Conservation (phyloP, 2,113 vertebrate genomes). For the Planiliza haematocheilus region DNA sequence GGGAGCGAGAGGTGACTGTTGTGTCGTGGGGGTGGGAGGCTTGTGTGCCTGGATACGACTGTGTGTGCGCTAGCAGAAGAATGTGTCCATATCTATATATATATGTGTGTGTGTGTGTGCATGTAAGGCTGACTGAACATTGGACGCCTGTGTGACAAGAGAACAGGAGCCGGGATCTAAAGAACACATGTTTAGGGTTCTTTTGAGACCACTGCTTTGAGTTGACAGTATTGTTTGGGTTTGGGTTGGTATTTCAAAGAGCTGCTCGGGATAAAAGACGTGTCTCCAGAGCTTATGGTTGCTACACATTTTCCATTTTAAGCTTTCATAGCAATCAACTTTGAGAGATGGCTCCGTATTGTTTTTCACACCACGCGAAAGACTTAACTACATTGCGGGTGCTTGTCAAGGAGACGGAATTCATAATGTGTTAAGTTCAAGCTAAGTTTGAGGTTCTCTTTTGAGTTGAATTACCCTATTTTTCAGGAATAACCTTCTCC, state of each 20-base stretch:
- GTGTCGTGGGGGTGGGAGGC: constrained; percentile 57
- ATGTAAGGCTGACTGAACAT: constrained; percentile 41
- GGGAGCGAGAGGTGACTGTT: constrained; percentile 69
- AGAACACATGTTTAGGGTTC: constrained; percentile 75
- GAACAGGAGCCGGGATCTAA: constrained; percentile 77
- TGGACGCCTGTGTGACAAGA: constrained; percentile 59
- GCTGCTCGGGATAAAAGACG: constrained; percentile 61
- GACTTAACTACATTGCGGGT: constrained; percentile 12
- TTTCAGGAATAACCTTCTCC: not conserved
- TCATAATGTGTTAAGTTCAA: constrained; percentile 6
- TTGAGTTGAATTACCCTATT: not conserved
- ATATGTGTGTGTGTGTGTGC: constrained; percentile 4
- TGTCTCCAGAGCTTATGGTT: constrained; percentile 36
- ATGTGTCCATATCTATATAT: constrained; percentile 1
- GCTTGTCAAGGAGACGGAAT: constrained; percentile 8
- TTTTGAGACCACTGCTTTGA: constrained; percentile 62
- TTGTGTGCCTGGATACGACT: constrained; percentile 20
- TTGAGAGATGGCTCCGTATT: constrained; percentile 32
- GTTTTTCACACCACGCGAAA: constrained; percentile 32
- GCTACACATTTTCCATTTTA: constrained; percentile 63
- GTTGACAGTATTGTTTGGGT: constrained; percentile 73
- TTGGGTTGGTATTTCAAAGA: constrained; percentile 73
- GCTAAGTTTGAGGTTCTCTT: not conserved
- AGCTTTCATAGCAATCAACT: constrained; percentile 39
- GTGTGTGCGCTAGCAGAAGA: constrained; percentile 1